Base-by-base conservation (phyloP, 2,797 vertebrate species). In the Malurus leucopterus region DNA sequence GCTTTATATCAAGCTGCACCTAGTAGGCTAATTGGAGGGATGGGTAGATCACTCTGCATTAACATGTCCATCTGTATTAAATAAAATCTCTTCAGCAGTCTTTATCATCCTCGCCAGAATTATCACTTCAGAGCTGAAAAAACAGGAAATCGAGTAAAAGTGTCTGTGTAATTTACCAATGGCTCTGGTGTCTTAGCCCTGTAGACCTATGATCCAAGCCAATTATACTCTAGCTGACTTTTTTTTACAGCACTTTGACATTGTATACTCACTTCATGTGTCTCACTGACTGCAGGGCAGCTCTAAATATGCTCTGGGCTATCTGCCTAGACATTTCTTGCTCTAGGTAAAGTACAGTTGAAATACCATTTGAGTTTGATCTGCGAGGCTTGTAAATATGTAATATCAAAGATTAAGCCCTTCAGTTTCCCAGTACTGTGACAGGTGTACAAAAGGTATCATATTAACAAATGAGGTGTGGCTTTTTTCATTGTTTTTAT, bases 311-410 rank as follows among this genome's bases (percentile, higher is more conserved):
- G 95, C 93, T 96, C 90, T 94, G 83, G 94, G 90, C 95, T 91
- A 92, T 87, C 91, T 95, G 94, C 96, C 93, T 96, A 95, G 95
- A 95, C 93, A 89, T 93, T 93, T 97, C 85, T 96, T 94, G 96
- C 96, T 96, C 92, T 96, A 97, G 97, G 96, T 96, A 95, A 97
- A 97, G 93, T 97, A 89, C 88, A 88, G 92, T 87, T 95, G 86
- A 96, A 97, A 94, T 83, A 84, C 62, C 74, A 74, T 92, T 96
- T 95, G 86, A 86, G 93, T 93, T 96, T 97, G 93, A 94, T 96
- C 73, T 96, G 90, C 64, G 85, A 95, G 89, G 82, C 85, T 92
- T 94, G 93, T 94, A 95, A 96, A 95, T 82, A 91, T 80, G 84
- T 92, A 87, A 82, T 94, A 96, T 96, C 95, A 97, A 97, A 97